Evolutionary conservation across 64 coral and sea anemone species (phyloP).

Genomic region (Platygyra sinensis): DNA sequence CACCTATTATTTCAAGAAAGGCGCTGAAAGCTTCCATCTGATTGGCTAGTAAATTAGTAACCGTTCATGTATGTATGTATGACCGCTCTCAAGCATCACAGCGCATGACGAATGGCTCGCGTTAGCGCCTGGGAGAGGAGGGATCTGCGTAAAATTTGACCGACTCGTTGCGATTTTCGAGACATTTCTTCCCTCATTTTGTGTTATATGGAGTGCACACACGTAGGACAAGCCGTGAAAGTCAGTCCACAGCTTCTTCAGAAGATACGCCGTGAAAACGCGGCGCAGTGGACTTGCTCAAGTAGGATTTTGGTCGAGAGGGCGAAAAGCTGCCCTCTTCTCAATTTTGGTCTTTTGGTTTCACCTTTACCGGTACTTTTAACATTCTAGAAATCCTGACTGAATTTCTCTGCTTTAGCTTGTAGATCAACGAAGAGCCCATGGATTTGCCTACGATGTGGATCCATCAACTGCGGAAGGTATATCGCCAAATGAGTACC

Average conservation of each 20-base stretch:
- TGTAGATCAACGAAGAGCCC: constrained; percentile 97
- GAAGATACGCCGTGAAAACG: constrained; percentile 81
- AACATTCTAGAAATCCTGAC: background rate
- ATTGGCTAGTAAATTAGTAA: constrained; percentile 71
- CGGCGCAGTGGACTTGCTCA: constrained; percentile 83
- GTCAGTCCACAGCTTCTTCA: constrained; percentile 77
- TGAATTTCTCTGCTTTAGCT: constrained; percentile 42
- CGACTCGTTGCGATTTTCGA: constrained; percentile 50
- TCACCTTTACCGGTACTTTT: constrained; percentile 43
- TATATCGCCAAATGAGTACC: constrained; percentile 20
- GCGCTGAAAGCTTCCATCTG: constrained; percentile 1
- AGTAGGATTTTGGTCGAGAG: constrained; percentile 53
- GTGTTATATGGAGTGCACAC: constrained; percentile 91
- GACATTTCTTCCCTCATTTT: constrained; percentile 23
- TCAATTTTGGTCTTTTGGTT: constrained; percentile 16
- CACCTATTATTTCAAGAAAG: background rate
- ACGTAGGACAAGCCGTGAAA: constrained; percentile 84
- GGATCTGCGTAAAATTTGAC: constrained; percentile 45
- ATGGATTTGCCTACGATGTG: constrained; percentile 95
- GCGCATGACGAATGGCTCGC: constrained; percentile 67
- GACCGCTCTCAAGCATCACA: constrained; percentile 53
- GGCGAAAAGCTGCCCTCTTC: background rate
- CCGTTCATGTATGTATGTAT: no score
- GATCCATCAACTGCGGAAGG: constrained; percentile 95
- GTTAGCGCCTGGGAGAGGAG: constrained; percentile 30